Percentiles rank a stretch among this genome's conserved stretches.
Evolutionary conservation across 2,888 invertebrate genomes (phyloP).

Genomic region (Zaprionus bogoriensis): DNA sequence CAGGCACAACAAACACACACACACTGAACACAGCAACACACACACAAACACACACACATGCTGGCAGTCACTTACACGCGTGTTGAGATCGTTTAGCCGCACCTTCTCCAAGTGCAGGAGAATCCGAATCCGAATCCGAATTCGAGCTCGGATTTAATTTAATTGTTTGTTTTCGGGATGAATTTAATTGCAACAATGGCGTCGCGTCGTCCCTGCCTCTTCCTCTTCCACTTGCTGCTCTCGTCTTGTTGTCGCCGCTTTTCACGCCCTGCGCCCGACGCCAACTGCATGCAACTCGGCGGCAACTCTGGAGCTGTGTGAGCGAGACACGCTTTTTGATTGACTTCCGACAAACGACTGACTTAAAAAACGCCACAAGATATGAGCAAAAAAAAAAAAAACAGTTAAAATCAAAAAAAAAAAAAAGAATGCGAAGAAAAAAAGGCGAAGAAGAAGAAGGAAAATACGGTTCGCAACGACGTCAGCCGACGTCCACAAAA

Average conservation of each 20-base stretch:
- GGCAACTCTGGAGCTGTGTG: constrained; percentile 53
- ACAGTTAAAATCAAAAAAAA: constrained; percentile 35
- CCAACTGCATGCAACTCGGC: constrained; percentile 6
- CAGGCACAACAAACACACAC: constrained; percentile 4
- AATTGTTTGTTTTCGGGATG: constrained; percentile 47
- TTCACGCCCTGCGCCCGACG: constrained; percentile 41
- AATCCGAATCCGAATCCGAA: constrained; percentile 17
- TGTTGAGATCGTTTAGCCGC: constrained; percentile 46
- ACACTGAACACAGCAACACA: not conserved
- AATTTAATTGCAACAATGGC: constrained; percentile 58
- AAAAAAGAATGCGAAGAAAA: constrained; percentile 56
- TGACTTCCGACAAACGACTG: constrained; percentile 83
- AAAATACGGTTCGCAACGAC: constrained; percentile 47
- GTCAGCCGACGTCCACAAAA: constrained; percentile 56
- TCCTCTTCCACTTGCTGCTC: not conserved
- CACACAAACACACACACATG: not conserved
- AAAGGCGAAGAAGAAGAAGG: constrained; percentile 38
- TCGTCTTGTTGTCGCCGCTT: constrained; percentile 12
- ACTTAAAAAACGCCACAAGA: constrained; percentile 76
- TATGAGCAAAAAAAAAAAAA: constrained; percentile 62
- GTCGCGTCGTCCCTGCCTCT: constrained; percentile 16
- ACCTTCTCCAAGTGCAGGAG: constrained; percentile 28
- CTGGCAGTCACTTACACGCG: constrained; percentile 44
- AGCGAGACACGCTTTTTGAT: constrained; percentile 82
- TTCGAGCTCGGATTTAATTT: constrained; percentile 50